Percentiles rank a stretch among this genome's conserved stretches.
These are phyloP conservation scores for Drosophila sucinea DNA, from an alignment of 1,140 invertebrate genomes.

Conservation along the genomic window DNA sequence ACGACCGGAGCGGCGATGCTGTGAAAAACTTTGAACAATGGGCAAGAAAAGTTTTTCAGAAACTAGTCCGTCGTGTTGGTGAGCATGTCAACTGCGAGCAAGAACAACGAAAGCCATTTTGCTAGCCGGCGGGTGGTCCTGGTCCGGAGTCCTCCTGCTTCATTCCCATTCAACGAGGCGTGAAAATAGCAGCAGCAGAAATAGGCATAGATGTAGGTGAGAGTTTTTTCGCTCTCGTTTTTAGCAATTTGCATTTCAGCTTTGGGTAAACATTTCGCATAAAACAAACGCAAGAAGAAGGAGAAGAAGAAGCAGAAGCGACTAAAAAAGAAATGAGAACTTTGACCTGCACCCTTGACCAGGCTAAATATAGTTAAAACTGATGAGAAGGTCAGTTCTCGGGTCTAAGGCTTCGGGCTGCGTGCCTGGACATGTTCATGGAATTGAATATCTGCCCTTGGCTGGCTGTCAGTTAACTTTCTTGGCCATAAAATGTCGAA, in stretches of 20 bases:
- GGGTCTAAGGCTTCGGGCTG: constrained; percentile 14
- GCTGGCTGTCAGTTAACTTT: constrained; percentile 38
- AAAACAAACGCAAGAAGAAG: constrained; percentile 14
- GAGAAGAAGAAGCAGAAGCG: background rate
- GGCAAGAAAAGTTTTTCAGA: constrained; percentile 64
- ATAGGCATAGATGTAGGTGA: constrained; percentile 30
- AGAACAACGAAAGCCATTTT: constrained; percentile 66
- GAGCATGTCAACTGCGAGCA: constrained; percentile 71
- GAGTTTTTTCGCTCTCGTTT: constrained; percentile 1
- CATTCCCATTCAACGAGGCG: constrained; percentile 55
- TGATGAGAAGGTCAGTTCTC: constrained; percentile 31
- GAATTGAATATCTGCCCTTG: constrained; percentile 49
- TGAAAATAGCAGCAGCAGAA: constrained; percentile 51
- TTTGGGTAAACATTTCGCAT: constrained; percentile 24
- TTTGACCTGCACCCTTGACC: constrained; percentile 26
- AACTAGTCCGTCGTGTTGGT: constrained; percentile 60
- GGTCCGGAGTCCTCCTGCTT: background rate
- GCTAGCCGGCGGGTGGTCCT: constrained; percentile 58
- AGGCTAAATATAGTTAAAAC: constrained; percentile 34
- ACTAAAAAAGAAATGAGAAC: background rate
- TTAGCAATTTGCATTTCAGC: constrained; percentile 49
- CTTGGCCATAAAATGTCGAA: constrained; percentile 55
- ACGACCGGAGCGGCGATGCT: constrained; percentile 31
- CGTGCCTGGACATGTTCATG: constrained; percentile 10
- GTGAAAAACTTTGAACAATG: constrained; percentile 73